Conservation (phyloP, 2,888 invertebrate genomes). For the Peribatodes rhomboidaria region DNA sequence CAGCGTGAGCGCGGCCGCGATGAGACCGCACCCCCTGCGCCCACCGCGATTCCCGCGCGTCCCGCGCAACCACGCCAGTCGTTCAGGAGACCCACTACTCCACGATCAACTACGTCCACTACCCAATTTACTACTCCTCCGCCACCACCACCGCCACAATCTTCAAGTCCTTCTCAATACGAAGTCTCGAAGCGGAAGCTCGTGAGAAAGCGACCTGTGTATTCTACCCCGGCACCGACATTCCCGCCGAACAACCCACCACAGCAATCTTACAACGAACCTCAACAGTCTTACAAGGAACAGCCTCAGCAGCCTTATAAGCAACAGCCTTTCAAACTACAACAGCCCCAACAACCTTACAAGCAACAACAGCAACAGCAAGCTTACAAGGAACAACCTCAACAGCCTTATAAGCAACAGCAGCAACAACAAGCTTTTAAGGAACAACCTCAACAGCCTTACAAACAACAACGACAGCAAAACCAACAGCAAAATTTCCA, state of each 20-base stretch:
- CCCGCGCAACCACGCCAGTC: constrained; percentile 62
- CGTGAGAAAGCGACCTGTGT: constrained; percentile 75
- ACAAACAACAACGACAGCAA: constrained; percentile 28
- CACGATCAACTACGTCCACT: constrained; percentile 68
- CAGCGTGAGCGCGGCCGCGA: constrained; percentile 80
- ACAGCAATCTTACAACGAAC: constrained; percentile 60
- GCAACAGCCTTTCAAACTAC: constrained; percentile 19
- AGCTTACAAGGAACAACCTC: constrained; percentile 52
- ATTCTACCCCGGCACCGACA: constrained; percentile 64
- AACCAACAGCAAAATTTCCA: constrained; percentile 50
- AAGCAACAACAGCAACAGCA: constrained; percentile 52
- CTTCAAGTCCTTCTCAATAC: constrained; percentile 57
- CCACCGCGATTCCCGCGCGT: constrained; percentile 58
- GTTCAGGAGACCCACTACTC: constrained; percentile 75
- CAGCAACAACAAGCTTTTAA: constrained; percentile 38
- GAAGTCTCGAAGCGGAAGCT: constrained; percentile 75
- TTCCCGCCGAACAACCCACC: constrained; percentile 60
- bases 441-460: constrained; percentile 46
- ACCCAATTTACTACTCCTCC: constrained; percentile 58
- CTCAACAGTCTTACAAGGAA: constrained; percentile 49
- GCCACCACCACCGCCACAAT: constrained; percentile 52
- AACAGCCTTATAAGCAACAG: constrained; percentile 13
- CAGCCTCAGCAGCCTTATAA: constrained; percentile 39
- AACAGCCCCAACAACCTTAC: constrained; percentile 22
- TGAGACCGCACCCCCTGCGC: constrained; percentile 57